Evolutionary conservation across 2,113 vertebrate genomes (phyloP), one percentile per base, ranked within the genome.

Genomic region (Cichladusa arquata): DNA sequence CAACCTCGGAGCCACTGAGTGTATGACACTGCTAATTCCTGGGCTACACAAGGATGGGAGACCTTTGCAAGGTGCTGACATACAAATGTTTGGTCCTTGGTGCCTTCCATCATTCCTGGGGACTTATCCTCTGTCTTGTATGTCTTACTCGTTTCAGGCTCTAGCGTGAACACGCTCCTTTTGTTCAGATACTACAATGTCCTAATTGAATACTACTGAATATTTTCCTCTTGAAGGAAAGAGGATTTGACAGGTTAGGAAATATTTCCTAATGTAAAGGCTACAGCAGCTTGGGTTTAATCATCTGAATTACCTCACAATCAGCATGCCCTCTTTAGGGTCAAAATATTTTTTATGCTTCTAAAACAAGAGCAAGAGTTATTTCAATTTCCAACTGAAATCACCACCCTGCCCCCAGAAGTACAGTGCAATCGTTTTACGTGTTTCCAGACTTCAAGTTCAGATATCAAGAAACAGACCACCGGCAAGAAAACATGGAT

Each of bases 1-100:
- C 97, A 91, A 51, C 69, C 94, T 86, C 40, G 29, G 88, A 93
- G n/a, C 42, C 57, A 83, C 36, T 29, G 1, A 53, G 26, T 47
- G 12, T 82, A 26, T 19, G 38, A 36, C 36, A 50, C 5, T n/a
- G 12, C 1, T 51, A 42, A 97, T 96, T 97, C 96, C 88, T 62
- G 42, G 81, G 83, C 94, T 98, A 92, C 95, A 95, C 14, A 40
- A 86, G 56, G 53, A 56, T 90, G 47, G 31, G 60, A 67, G 44
- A 58, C 81, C 33, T 80, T 66, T 45, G 4, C 31, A 76, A 87
- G 42, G 8, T 38, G 36, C 26, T 77, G 48, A 82, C 34, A n/a
- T 6, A 7, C 5, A 40, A 45, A 53, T 4, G 1, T 23, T 76
- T 70, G 3, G 56, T 58, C 14, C 47, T 91, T 3, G 1, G 29